Evolutionary conservation across 2,888 invertebrate genomes (phyloP).

Genomic region (Clitarchus hookeri): DNA sequence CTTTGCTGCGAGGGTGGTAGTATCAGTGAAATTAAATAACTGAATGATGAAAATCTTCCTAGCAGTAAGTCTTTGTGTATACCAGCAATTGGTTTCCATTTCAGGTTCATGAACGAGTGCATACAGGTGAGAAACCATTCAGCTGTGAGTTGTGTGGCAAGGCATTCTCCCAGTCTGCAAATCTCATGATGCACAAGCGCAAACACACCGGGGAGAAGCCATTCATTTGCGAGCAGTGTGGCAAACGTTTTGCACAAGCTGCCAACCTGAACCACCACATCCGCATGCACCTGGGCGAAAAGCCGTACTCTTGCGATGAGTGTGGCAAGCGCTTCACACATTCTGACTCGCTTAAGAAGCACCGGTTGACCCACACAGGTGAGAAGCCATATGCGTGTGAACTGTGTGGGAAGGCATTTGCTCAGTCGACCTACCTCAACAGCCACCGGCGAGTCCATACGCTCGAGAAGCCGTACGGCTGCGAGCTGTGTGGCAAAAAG

Average conservation of each 20-base stretch:
- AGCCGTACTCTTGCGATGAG: neutral
- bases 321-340: slow-evolving; percentile 5
- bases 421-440: slow-evolving; percentile 31
- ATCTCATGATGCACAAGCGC: slow-evolving; percentile 20
- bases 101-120: slow-evolving; percentile 22
- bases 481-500: slow-evolving; percentile 31
- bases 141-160: slow-evolving; percentile 20
- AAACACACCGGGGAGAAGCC: neutral
- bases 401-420: slow-evolving; percentile 31
- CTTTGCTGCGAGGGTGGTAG: too few relatives aligned
- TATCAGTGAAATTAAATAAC: too few relatives aligned
- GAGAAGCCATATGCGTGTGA: slow-evolving; percentile 28
- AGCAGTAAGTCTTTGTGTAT: neutral
- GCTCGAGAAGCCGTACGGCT: slow-evolving; percentile 31
- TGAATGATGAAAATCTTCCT: too few relatives aligned
- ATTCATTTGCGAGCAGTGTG: neutral
- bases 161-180: neutral
- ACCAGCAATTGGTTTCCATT: neutral
- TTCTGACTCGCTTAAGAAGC: slow-evolving; percentile 19
- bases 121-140: slow-evolving; percentile 23
- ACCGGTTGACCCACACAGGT: slow-evolving; percentile 18
- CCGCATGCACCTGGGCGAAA: slow-evolving; percentile 17
- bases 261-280: slow-evolving; percentile 25
- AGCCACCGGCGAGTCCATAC: slow-evolving; percentile 30
- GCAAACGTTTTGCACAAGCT: slow-evolving; percentile 17